phyloP scores from a whole-genome alignment of 2,888 invertebrate genomes.

The Dryococelus australis region DNA sequence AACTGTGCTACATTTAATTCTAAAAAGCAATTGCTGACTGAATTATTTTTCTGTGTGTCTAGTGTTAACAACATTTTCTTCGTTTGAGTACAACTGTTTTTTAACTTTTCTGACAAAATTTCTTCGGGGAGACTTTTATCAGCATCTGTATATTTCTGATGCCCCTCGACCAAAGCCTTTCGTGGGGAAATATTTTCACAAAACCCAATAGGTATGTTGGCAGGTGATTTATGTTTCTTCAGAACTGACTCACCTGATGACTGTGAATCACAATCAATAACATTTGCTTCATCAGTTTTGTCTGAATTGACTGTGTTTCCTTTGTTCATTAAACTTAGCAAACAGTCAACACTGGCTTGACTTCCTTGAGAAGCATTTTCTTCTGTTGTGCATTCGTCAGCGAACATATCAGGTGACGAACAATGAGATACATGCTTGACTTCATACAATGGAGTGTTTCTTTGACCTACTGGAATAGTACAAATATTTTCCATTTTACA shows the following conservation, averaged over 20 bases:
- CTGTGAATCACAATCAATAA: neutral
- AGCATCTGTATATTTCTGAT: neutral
- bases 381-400: constrained; percentile 41
- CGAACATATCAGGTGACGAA: constrained; percentile 52
- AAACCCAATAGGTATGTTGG: no score
- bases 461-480: neutral
- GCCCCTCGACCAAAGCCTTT: neutral
- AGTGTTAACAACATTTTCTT: neutral
- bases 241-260: neutral
- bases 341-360: constrained; percentile 23
- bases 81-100: neutral
- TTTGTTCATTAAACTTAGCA: constrained; percentile 28
- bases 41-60: neutral
- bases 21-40: neutral
- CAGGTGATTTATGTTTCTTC: no score
- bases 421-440: neutral
- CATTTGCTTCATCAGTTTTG: neutral
- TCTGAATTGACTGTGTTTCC: neutral
- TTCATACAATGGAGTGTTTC: neutral
- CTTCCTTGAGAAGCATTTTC: constrained; percentile 5
- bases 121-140: neutral
- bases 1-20: neutral
- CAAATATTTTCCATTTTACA: neutral
- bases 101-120: neutral
- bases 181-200: no score